Evolutionary conservation across 2,797 vertebrate genomes (phyloP), one percentile per base, ranked within the genome.

Genomic region (Micrastur ruficollis): DNA sequence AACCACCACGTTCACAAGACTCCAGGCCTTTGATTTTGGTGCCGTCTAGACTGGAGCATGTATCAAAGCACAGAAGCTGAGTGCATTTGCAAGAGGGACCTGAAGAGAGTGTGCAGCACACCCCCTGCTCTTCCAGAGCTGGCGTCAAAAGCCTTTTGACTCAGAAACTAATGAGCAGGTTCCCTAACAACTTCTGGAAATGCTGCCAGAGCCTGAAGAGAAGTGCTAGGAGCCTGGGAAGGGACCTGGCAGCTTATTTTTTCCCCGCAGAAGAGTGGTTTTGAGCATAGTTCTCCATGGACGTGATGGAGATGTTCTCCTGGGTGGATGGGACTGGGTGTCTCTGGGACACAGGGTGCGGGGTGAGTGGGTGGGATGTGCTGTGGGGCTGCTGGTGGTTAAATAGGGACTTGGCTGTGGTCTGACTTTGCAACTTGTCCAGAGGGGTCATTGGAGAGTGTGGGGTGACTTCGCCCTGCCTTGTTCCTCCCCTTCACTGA

Each of bases 51-150:
- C 40, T 0, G 56, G 56, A 81, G 52, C 40, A 10, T 1, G 3
- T 84, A 87, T 86, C 96, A 96, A 91, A 92, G 78, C 47, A n/a
- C 55, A 46, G 83, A 32, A 83, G 52, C 56, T 27, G 86, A 88
- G 65, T 47, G 47, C 47, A 36, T 81, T 91, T 58, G 58, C 2
- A 7, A 79, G 76, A 65, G 58, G 78, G 49, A 38, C 61, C 72
- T 26, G 81, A 75, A 44, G 50, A 46, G 47, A 73, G 42, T 1
- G 0, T 42, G 63, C 56, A 67, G 72, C 72, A 29, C 91, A 91
- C 63, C 79, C 36, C n/a, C 85, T 61, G 72, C 82, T 95, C 72
- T 52, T 61, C 72, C 88, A 72, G 79, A 93, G 85, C 46, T 3
- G 3, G 32, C 17, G 2, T 89, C 91, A 82, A 68, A 71, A 87